These are phyloP conservation scores for Callorhinus ursinus DNA, from an alignment of 2,113 vertebrate species.

Conservation along the genomic window DNA sequence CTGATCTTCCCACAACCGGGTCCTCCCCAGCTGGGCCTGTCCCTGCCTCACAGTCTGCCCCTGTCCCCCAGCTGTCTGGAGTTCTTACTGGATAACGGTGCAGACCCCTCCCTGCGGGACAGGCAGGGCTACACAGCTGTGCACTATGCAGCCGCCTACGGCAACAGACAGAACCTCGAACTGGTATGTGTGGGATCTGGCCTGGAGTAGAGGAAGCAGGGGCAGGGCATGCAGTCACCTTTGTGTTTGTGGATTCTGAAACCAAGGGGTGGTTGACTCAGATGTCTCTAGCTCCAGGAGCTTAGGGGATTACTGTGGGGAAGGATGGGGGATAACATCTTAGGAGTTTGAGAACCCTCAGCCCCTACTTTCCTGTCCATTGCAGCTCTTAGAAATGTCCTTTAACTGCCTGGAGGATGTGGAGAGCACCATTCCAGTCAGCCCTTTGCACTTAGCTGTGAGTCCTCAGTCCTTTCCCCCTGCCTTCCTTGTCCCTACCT, in stretches of 20 bases:
- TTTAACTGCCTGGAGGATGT: slow-evolving; percentile 97
- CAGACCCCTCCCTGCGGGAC: slow-evolving; percentile 95
- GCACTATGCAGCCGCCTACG: slow-evolving; percentile 97
- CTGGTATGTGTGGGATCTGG: slow-evolving; percentile 87
- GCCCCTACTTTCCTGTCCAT: slow-evolving; percentile 22
- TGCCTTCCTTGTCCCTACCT: background rate
- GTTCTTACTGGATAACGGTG: slow-evolving; percentile 95
- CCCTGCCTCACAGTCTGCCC: slow-evolving; percentile 26
- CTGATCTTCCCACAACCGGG: background rate
- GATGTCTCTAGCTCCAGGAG: background rate
- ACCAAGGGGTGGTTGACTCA: background rate
- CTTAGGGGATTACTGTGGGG: background rate
- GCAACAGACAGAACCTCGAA: slow-evolving; percentile 96
- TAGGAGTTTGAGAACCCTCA: background rate
- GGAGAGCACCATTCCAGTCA: slow-evolving; percentile 96
- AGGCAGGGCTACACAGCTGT: slow-evolving; percentile 96
- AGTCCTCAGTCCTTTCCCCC: slow-evolving; percentile 81
- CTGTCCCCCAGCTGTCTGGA: slow-evolving; percentile 92
- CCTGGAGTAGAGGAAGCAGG: background rate
- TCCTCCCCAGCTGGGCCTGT: background rate
- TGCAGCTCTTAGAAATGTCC: slow-evolving; percentile 97
- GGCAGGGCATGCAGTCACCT: background rate
- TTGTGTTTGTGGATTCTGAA: background rate
- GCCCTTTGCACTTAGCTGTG: slow-evolving; percentile 98
- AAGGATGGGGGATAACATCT: background rate